phyloP scores from a whole-genome alignment of 2,888 invertebrate species.

The Machimus rusticus region DNA sequence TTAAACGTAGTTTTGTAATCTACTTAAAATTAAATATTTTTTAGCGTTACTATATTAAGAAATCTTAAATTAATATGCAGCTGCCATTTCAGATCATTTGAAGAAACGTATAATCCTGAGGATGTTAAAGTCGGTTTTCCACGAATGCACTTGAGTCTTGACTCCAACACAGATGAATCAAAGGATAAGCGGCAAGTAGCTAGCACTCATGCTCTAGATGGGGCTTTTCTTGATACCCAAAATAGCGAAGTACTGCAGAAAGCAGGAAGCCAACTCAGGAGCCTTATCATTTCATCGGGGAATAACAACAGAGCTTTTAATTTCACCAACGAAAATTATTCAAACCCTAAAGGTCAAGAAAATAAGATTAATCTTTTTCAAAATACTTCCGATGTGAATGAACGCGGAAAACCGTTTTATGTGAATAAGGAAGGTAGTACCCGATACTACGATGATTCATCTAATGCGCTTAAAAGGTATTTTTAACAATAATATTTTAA shows the following conservation, averaged over 20 bases:
- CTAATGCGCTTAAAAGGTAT: slow-evolving; percentile 48
- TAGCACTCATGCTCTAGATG: slow-evolving; percentile 43
- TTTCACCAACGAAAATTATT: slow-evolving; percentile 43
- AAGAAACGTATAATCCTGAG: slow-evolving; percentile 46
- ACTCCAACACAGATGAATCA: slow-evolving; percentile 49
- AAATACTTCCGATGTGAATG: slow-evolving; percentile 42
- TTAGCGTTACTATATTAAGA: not conserved
- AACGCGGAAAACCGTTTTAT: slow-evolving; percentile 38
- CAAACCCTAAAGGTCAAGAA: slow-evolving; percentile 26
- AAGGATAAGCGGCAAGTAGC: slow-evolving; percentile 14
- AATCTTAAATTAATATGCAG: not conserved
- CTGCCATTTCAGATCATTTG: slow-evolving; percentile 44
- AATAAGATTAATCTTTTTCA: slow-evolving; percentile 43
- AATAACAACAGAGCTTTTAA: slow-evolving; percentile 45
- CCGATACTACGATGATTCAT: slow-evolving; percentile 46
- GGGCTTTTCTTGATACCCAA: slow-evolving; percentile 49
- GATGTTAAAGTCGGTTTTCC: slow-evolving; percentile 48
- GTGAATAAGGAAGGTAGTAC: slow-evolving; percentile 42
- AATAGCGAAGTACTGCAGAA: slow-evolving; percentile 52
- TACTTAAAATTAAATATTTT: not conserved
- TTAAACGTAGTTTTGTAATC: not conserved
- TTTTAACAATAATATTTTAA: not conserved
- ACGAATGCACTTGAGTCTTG: slow-evolving; percentile 51
- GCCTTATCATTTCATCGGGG: slow-evolving; percentile 51
- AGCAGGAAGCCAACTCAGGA: slow-evolving; percentile 53